Evolutionary conservation across 1,140 invertebrate genomes (phyloP).

Genomic region (Trichoplusia ni): DNA sequence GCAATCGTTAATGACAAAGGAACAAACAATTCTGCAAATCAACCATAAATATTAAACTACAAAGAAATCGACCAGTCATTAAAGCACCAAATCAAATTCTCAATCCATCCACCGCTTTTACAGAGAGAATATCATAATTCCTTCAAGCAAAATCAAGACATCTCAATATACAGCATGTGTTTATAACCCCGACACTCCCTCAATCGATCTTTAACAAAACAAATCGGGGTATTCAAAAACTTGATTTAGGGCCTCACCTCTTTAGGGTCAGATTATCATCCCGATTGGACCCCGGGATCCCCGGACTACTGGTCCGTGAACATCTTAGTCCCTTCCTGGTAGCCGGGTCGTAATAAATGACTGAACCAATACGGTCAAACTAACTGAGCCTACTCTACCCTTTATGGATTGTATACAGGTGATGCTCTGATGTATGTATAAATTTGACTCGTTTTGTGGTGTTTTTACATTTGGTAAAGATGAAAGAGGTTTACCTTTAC

Average conservation of each 20-base stretch:
- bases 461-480: not conserved
- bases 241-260: slow-evolving; percentile 12
- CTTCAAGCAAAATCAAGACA: too few species aligned
- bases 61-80: too few species aligned
- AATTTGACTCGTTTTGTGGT: not conserved
- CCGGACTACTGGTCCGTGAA: slow-evolving; percentile 14
- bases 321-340: slow-evolving; percentile 22
- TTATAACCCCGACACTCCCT: too few species aligned
- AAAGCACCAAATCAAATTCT: too few species aligned
- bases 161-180: too few species aligned
- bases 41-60: too few species aligned
- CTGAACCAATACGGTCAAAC: slow-evolving; percentile 21
- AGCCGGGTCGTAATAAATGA: slow-evolving; percentile 11
- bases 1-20: too few species aligned
- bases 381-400: slow-evolving; percentile 19
- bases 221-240: slow-evolving; percentile 1
- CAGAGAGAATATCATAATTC: too few species aligned
- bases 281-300: slow-evolving; percentile 1
- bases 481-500: too few species aligned
- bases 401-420: slow-evolving; percentile 7
- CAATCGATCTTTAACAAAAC: not conserved
- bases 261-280: slow-evolving; percentile 20
- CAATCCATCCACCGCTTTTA: too few species aligned
- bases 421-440: too few species aligned
- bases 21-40: too few species aligned